Evolutionary conservation across 2,888 invertebrate genomes (phyloP), one percentile per base, ranked within the genome.

Genomic region (Chrysina gloriosa): DNA sequence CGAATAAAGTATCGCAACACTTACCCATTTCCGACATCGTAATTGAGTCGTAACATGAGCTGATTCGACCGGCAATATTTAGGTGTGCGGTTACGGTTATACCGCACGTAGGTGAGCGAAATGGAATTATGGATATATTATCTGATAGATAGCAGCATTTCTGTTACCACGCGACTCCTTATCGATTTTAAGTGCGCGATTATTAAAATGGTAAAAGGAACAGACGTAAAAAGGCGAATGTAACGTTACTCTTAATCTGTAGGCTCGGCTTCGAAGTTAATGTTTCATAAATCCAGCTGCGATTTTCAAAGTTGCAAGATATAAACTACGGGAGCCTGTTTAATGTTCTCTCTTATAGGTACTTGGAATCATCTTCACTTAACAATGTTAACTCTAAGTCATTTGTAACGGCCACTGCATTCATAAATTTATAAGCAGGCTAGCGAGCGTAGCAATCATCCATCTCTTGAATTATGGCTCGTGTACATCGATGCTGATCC

Each of bases 1-100:
- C 63, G 45, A 31, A 69, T 68, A 72, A 71, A 71, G 69, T 70
- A 69, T 69, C 69, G 68, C 70, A 58, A 68, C 68, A 64, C 34
- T 21, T 23, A 34, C 50, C 67, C 21, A 9, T 45, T 67, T 67
- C 67, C 67, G 67, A 67, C 67, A 47, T 58, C 31, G 16, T 52
- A 31, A 52, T 19, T n/a, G 5, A 2, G 23, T 31, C n/a, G 31
- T 31, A 31, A n/a, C n/a, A n/a, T n/a, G n/a, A n/a, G n/a, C n/a
- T n/a, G n/a, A n/a, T n/a, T n/a, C n/a, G n/a, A n/a, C n/a, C n/a
- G n/a, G n/a, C n/a, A n/a, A n/a, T n/a, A n/a, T n/a, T n/a, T n/a
- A n/a, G n/a, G n/a, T n/a, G n/a, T n/a, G n/a, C n/a, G n/a, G n/a
- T n/a, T n/a, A n/a, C n/a, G n/a, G n/a, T n/a, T n/a, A n/a, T n/a